Evolutionary conservation across 2,888 invertebrate species (phyloP), one percentile per base, ranked within the genome.

Genomic region (Dynastes grantii): DNA sequence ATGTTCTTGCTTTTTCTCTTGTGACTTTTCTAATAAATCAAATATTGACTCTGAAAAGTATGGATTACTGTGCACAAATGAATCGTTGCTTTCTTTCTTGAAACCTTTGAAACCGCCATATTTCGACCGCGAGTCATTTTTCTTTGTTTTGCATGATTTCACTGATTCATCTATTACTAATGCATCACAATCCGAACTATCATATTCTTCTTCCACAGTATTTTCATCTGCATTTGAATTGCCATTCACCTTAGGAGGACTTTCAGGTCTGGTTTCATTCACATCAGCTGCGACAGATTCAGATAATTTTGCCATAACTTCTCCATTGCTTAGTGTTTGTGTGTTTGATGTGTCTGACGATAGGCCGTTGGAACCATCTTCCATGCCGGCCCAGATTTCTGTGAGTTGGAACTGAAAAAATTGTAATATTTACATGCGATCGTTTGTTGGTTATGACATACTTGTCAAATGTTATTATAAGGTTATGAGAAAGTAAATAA

Each of bases 161-260:
- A 78, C 76, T 16, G 81, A 85, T 82, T 89, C 89, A 83, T 89
- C 89, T 80, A 89, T 89, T 11, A 89, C 85, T 76, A 89, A 82
- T 22, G 87, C 87, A 83, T 89, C 88, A 83, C 87, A 87, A 83
- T 88, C 88, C 51, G 88, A 88, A 83, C 88, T 88, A 80, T 86
- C 86, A 67, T 84, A 85, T 76, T 87, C 85, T 51, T 87, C 85
- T 27, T 82, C 81, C 11, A 53, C 64, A 61, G 77, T 77, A 45
- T 53, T 70, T 49, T 79, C 61, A 5, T 79, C 76, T 32, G 65
- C 58, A 76, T 80, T 81, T 32, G 83, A 81, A 76, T 87, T 87
- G 76, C 88, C 88, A 83, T 88, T 88, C 53, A 87, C 83, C 85
- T 87, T 85, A 55, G 82, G 80, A 64, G 80, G 80, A 45, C 76